Conservation (phyloP, 2,113 vertebrate genomes). For the Ceuthmochares aereus region DNA sequence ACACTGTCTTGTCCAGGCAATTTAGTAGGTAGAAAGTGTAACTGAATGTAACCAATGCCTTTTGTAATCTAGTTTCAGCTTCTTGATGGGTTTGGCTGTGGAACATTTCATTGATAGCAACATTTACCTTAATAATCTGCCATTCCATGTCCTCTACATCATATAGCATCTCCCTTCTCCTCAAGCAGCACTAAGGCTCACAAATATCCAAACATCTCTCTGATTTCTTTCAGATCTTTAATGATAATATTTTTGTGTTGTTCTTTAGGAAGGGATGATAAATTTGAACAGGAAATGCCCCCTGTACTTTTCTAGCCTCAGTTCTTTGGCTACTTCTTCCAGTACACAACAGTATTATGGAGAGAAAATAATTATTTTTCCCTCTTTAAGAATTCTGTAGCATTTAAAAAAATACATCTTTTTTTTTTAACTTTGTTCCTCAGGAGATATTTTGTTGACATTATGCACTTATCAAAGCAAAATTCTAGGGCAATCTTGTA, state of each 20-base stretch:
- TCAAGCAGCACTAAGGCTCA: not conserved
- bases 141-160: not conserved
- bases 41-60: not conserved
- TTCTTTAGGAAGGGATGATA: not conserved
- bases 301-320: not conserved
- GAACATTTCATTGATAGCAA: not conserved
- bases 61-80: not conserved
- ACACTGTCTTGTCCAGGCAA: not conserved
- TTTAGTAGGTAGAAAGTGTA: not conserved
- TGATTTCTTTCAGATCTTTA: not conserved
- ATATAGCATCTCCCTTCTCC: not conserved
- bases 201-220: not conserved
- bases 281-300: not conserved
- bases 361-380: not conserved
- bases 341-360: not conserved
- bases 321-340: not conserved
- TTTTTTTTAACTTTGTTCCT: not conserved
- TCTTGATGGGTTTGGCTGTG: not conserved
- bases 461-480: not conserved
- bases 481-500: not conserved
- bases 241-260: not conserved
- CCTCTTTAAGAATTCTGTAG: not conserved
- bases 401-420: not conserved
- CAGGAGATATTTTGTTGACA: not conserved
- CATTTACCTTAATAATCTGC: not conserved